phyloP scores from a whole-genome alignment of 2,113 vertebrate genomes.

The Centropus unirufus region DNA sequence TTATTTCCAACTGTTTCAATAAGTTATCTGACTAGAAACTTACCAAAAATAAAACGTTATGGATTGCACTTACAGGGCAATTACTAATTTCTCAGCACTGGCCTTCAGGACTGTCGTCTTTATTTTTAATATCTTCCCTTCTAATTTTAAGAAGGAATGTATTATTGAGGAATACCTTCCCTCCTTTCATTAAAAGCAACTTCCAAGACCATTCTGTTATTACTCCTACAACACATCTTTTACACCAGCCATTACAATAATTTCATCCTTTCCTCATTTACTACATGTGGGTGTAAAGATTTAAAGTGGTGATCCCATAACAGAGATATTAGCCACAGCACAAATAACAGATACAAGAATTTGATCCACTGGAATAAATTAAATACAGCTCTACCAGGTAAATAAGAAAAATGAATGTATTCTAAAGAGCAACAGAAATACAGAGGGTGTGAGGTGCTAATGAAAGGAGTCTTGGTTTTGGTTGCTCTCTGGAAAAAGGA shows the following conservation, averaged over 20 bases:
- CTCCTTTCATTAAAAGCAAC: neutral
- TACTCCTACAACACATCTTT: neutral
- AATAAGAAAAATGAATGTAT: neutral
- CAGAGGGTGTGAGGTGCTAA: neutral
- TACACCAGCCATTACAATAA: neutral
- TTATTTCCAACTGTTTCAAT: neutral
- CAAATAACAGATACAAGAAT: neutral
- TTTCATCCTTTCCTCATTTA: neutral
- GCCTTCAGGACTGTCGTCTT: neutral
- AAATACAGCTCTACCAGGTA: neutral
- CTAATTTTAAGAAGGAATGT: neutral
- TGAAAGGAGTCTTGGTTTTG: neutral
- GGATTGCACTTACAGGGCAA: neutral
- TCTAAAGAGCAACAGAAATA: neutral
- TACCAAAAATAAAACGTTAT: neutral
- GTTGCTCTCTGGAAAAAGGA: neutral
- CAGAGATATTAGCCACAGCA: neutral
- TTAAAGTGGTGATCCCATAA: neutral
- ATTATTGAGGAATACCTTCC: neutral
- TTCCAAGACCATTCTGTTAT: neutral
- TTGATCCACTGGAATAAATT: neutral
- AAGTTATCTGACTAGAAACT: neutral
- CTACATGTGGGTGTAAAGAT: neutral
- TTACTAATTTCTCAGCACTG: neutral
- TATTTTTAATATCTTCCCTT: neutral